A percentile compares a stretch with the other conserved stretches of the same genome.
These are phyloP conservation scores for Eidolon dupreanum DNA, from an alignment of 2,797 vertebrate species.

Conservation along the genomic window DNA sequence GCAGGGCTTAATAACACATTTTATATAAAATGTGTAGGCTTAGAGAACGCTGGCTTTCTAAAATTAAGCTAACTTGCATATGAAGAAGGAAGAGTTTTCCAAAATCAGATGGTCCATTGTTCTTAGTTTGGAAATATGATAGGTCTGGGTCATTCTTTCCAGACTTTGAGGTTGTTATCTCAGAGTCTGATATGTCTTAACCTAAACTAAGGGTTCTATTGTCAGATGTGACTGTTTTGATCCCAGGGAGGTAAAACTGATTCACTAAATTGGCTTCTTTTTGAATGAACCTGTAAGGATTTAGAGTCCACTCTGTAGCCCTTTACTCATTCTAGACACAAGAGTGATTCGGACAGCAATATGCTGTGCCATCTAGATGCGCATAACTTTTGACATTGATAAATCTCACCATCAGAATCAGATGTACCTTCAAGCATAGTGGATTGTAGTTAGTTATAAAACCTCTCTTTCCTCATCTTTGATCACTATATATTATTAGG, in stretches of 20 bases:
- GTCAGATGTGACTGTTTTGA: neutral
- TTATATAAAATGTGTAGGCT: neutral
- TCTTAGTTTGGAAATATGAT: conserved; percentile 27
- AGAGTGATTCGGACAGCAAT: neutral
- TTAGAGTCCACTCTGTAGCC: neutral
- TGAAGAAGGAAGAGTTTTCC: conserved; percentile 3
- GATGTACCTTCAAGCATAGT: neutral
- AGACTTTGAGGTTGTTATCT: neutral
- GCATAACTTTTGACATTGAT: neutral
- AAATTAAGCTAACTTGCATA: neutral
- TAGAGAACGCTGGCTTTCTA: neutral
- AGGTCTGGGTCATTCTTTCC: conserved; percentile 1
- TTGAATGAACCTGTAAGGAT: neutral
- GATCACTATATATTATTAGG: neutral
- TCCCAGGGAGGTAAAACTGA: neutral
- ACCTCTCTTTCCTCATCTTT: neutral
- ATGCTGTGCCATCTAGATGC: neutral
- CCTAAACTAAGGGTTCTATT: neutral
- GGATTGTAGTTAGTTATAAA: neutral
- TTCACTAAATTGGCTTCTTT: neutral
- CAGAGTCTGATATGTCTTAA: neutral
- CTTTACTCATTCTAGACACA: neutral
- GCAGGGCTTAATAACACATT: neutral
- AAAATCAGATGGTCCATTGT: neutral
- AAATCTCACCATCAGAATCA: neutral